Evolutionary conservation across 2,888 invertebrate genomes (phyloP).

Genomic region (Steinernema carpocapsae): DNA sequence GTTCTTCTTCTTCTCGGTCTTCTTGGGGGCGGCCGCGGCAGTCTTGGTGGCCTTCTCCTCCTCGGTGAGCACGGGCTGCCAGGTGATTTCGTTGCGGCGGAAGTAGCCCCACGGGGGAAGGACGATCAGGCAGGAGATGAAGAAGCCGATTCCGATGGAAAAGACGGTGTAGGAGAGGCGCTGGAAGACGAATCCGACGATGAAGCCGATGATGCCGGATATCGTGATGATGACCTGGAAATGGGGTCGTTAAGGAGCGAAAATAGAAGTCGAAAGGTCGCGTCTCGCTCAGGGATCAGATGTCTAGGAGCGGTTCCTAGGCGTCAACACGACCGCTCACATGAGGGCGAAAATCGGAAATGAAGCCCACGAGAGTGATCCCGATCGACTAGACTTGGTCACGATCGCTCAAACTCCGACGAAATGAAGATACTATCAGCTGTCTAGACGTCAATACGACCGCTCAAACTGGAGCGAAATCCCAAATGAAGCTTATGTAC

Average conservation of each 20-base stretch:
- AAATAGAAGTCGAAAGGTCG: neutral
- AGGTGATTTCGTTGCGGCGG: conserved; percentile 57
- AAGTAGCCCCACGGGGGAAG: conserved; percentile 67
- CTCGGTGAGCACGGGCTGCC: conserved; percentile 39
- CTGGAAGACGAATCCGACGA: conserved; percentile 60
- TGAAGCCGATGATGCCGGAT: conserved; percentile 54
- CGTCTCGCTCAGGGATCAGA: conserved; percentile 12
- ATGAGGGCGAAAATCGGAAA: too few species aligned
- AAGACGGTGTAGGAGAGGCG: conserved; percentile 49
- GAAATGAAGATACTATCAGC: conserved; percentile 4
- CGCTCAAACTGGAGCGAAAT: neutral
- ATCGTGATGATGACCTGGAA: neutral
- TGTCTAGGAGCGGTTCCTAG: too few species aligned
- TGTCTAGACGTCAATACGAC: neutral
- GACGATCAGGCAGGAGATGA: conserved; percentile 58
- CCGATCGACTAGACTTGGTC: too few species aligned
- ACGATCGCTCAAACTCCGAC: too few species aligned
- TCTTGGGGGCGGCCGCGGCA: too few species aligned
- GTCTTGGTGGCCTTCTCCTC: neutral
- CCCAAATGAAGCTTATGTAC: too few species aligned
- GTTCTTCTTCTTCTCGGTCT: too few species aligned
- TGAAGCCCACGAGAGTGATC: too few species aligned
- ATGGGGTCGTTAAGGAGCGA: neutral
- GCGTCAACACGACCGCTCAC: too few species aligned
- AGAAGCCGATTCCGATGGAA: conserved; percentile 53